Base-by-base conservation (phyloP, 2,113 vertebrate genomes). In the Bostrychus sinensis region DNA sequence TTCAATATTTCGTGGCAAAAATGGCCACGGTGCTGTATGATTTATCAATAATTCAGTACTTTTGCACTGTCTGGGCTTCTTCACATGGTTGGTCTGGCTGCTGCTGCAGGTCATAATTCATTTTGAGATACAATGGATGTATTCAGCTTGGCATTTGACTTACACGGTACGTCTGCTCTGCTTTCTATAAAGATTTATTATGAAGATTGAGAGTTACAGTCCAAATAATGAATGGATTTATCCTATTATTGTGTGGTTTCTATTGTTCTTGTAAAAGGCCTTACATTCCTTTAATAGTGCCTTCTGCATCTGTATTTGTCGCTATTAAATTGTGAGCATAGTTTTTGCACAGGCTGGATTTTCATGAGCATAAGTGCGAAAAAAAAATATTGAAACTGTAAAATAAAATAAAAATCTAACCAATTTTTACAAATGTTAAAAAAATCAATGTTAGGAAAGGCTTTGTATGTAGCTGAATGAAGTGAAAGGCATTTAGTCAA, bases 11-110 rank as follows among this genome's bases (percentile, higher is more conserved):
- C 25, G 56, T 45, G 57, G 39, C 16, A 54, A 11, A 60, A 1
- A 32, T 1, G 54, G 32, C 39, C 26, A 10, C 20, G 19, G 43
- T 5, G 7, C 32, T 13, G 20, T 60, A 50, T 45, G 51, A 5
- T 62, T 60, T 20, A 34, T 56, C 37, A 53, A 17, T 60, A 64
- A 50, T 78, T 43, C 42, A 43, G 46, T 5, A 26, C 23, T 50
- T 26, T 16, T 25, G 22, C 46, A 38, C 36, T 43, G 23, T 25
- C 19, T 37, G 3, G 2, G 11, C 16, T 8, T 45, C 13, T 8
- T 23, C 25, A 37, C 25, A 8, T 26, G 14, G 38, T 26, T 6
- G 5, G 22, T 26, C 13, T 25, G 20, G 4, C 19, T 46, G 42
- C 19, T 46, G 42, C 20, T 3, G 19, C 10, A 26, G 45, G 45